phyloP scores from a whole-genome alignment of 2,113 vertebrate species.

The Collichthys lucidus region DNA sequence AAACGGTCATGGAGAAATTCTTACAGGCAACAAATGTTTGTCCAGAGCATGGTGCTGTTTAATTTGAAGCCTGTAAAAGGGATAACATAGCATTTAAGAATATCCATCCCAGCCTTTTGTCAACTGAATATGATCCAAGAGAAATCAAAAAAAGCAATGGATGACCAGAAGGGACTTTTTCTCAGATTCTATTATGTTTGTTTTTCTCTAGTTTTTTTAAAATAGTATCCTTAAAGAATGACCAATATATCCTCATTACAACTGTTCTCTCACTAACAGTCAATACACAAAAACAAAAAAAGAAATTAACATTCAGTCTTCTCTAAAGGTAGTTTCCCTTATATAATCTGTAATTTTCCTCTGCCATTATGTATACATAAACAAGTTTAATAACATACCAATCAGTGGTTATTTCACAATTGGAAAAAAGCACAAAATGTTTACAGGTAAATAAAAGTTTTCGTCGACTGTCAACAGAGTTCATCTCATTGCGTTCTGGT shows the following conservation, averaged over 20 bases:
- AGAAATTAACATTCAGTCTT: conserved; percentile 95
- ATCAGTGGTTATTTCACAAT: conserved; percentile 99
- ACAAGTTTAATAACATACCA: conserved; percentile 98
- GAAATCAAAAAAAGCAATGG: conserved; percentile 90
- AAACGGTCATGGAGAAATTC: conserved; percentile 89
- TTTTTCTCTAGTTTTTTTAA: conserved; percentile 79
- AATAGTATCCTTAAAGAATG: conserved; percentile 93
- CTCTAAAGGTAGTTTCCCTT: conserved; percentile 97
- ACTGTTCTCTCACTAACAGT: conserved; percentile 90
- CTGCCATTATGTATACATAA: conserved; percentile 95
- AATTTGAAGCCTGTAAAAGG: conserved; percentile 89
- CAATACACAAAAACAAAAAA: conserved; percentile 82
- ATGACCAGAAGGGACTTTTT: conserved; percentile 81
- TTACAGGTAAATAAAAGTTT: conserved; percentile 99
- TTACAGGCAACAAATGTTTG: conserved; percentile 85
- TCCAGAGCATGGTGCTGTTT: conserved; percentile 85
- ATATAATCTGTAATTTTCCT: conserved; percentile 95
- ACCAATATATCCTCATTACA: conserved; percentile 95
- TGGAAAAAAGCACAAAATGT: conserved; percentile 99
- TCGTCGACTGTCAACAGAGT: conserved; percentile 87
- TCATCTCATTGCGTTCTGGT: conserved; percentile 39
- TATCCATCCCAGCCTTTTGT: conserved; percentile 93
- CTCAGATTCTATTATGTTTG: conserved; percentile 86
- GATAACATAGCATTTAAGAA: conserved; percentile 92
- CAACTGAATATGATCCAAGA: conserved; percentile 91